These are phyloP conservation scores for Drosophila nr. fundita DNA, from an alignment of 2,888 invertebrate genomes.

Conservation along the genomic window DNA sequence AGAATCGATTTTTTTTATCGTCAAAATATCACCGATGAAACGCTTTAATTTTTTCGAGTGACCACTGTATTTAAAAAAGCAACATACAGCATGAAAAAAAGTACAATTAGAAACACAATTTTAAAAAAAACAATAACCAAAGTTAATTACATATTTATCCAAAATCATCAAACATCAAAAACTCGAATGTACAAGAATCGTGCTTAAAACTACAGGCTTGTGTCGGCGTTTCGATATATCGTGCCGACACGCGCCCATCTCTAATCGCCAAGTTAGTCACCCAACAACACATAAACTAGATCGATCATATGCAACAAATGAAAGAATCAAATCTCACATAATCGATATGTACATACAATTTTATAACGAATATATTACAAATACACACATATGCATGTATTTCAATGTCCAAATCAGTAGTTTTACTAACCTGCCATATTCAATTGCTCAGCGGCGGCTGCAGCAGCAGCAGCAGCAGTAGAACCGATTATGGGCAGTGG, in stretches of 20 bases:
- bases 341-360: conserved; percentile 10
- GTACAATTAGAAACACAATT: background rate
- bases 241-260: conserved; percentile 19
- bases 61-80: background rate
- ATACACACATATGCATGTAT: conserved; percentile 1
- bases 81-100: background rate
- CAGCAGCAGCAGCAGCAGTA: background rate
- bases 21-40: too few relatives aligned
- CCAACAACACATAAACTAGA: conserved; percentile 20
- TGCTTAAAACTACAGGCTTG: background rate
- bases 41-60: background rate
- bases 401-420: conserved; percentile 14
- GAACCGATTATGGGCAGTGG: background rate
- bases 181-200: background rate
- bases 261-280: conserved; percentile 19
- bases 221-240: background rate
- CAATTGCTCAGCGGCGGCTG: conserved; percentile 10
- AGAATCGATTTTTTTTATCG: background rate
- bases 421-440: conserved; percentile 46
- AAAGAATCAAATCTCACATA: conserved; percentile 8
- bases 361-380: conserved; percentile 10
- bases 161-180: background rate
- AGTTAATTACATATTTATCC: background rate
- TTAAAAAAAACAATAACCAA: background rate
- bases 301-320: conserved; percentile 12